Conservation (phyloP, 2,888 invertebrate species). For the Fragum fragum region DNA sequence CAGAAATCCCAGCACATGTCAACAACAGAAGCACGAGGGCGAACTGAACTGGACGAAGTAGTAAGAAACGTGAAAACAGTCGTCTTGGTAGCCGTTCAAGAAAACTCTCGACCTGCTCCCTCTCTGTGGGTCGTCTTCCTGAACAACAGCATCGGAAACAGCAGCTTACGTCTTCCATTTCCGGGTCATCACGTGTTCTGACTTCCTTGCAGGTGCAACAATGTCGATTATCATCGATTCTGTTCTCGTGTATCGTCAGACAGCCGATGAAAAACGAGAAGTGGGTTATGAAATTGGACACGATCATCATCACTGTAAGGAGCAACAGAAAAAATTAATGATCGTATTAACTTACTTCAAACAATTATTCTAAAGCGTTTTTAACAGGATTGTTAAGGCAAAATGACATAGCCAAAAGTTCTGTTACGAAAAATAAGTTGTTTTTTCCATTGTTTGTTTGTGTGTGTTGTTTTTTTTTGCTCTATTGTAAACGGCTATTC, state of each 20-base stretch:
- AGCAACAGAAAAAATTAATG: not conserved
- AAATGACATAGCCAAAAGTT: too few relatives aligned
- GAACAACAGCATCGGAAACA: constrained; percentile 56
- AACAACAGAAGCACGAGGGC: constrained; percentile 24
- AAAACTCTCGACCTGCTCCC: constrained; percentile 48
- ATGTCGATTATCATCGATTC: constrained; percentile 55
- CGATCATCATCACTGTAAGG: constrained; percentile 53
- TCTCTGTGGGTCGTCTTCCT: constrained; percentile 42
- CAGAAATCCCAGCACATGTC: constrained; percentile 23
- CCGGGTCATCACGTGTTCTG: constrained; percentile 39
- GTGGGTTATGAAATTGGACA: constrained; percentile 55
- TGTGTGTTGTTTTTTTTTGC: too few relatives aligned
- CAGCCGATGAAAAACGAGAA: constrained; percentile 53
- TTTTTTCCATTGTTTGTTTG: too few relatives aligned
- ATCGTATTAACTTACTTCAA: too few relatives aligned
- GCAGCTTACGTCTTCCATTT: constrained; percentile 32
- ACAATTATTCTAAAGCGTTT: too few relatives aligned
- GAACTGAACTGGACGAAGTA: constrained; percentile 32
- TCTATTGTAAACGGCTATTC: too few relatives aligned
- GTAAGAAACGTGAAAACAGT: constrained; percentile 38
- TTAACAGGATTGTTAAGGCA: too few relatives aligned
- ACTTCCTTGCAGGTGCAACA: constrained; percentile 52
- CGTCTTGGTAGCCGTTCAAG: constrained; percentile 42
- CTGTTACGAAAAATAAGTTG: too few relatives aligned
- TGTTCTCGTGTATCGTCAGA: constrained; percentile 51